Conservation (phyloP, 1,140 invertebrate species). For the Eueides isabella region DNA sequence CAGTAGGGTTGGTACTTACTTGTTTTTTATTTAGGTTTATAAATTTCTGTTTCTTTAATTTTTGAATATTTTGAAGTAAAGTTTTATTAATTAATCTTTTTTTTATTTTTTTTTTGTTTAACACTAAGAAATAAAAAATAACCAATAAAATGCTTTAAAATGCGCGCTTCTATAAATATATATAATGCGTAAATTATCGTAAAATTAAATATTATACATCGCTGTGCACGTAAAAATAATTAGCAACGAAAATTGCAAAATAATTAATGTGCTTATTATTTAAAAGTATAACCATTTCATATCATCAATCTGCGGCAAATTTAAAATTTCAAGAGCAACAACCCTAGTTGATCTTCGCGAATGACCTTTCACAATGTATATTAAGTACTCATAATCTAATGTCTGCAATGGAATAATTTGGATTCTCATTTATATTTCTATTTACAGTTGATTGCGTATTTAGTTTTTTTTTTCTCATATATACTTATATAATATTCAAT, state of each 20-base stretch:
- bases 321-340: background rate
- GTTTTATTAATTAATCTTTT: too few species aligned
- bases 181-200: too few species aligned
- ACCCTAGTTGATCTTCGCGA: constrained; percentile 1
- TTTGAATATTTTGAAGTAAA: background rate
- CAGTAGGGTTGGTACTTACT: constrained; percentile 3
- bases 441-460: background rate
- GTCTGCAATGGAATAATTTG: constrained; percentile 10
- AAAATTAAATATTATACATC: too few species aligned
- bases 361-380: constrained; percentile 13
- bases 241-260: too few species aligned
- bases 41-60: background rate
- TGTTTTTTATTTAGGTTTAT: background rate
- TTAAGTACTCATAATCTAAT: constrained; percentile 8
- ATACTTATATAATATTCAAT: background rate
- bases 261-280: too few species aligned
- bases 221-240: too few species aligned
- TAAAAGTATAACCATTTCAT: too few species aligned
- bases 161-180: too few species aligned
- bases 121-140: too few species aligned
- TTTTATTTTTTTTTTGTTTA: too few species aligned
- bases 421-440: constrained; percentile 4
- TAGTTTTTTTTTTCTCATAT: background rate
- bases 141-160: too few species aligned
- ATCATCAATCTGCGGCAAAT: background rate